Percentiles rank a stretch among this genome's conserved stretches.
Evolutionary conservation across 2,888 invertebrate genomes (phyloP).

Genomic region (Philopedon plagiatum): DNA sequence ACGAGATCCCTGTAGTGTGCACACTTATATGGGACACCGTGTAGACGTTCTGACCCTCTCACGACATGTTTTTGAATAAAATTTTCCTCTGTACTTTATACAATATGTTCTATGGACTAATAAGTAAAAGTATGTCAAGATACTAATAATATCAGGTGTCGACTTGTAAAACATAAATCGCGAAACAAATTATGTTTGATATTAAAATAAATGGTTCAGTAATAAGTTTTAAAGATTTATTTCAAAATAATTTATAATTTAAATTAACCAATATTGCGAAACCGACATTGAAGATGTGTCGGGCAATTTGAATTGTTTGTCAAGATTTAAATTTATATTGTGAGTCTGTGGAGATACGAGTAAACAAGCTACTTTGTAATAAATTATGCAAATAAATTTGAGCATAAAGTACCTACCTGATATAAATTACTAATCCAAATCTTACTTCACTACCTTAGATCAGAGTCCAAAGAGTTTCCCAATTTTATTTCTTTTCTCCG

Average conservation of each 20-base stretch:
- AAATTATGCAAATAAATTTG: not conserved
- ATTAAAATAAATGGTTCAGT: constrained; percentile 20
- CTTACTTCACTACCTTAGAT: too few relatives aligned
- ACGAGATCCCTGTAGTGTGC: too few relatives aligned
- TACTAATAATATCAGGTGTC: constrained; percentile 18
- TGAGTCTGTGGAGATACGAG: not conserved
- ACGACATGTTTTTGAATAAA: too few relatives aligned
- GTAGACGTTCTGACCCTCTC: too few relatives aligned
- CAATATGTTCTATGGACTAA: not conserved
- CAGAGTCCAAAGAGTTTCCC: too few relatives aligned
- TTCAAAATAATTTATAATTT: constrained; percentile 16
- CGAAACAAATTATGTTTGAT: constrained; percentile 19
- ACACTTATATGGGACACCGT: too few relatives aligned
- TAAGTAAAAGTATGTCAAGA: constrained; percentile 21
- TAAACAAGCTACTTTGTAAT: not conserved
- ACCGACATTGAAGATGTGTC: constrained; percentile 16
- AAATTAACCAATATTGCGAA: constrained; percentile 14
- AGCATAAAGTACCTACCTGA: too few relatives aligned
- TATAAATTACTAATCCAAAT: too few relatives aligned
- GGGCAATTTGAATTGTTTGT: not conserved
- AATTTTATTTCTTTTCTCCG: too few relatives aligned
- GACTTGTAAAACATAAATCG: constrained; percentile 8
- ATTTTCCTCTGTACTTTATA: not conserved
- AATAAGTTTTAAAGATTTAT: constrained; percentile 15
- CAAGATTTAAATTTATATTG: constrained; percentile 14